Conservation (phyloP, 2,113 vertebrate species). For the Noctilio leporinus region DNA sequence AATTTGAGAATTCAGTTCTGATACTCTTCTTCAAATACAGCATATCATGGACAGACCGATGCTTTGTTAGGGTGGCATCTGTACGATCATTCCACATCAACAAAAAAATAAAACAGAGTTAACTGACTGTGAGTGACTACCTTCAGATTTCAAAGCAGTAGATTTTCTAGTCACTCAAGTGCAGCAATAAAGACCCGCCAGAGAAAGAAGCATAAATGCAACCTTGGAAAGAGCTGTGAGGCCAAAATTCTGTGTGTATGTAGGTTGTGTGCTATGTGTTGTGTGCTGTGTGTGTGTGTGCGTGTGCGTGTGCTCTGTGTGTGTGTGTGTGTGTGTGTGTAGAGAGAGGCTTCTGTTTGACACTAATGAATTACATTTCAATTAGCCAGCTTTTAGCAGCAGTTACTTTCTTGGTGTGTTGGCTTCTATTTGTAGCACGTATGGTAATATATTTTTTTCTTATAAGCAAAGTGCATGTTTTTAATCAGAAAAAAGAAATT, state of each 20-base stretch:
- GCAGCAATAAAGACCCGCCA: not conserved
- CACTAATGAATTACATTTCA: slow-evolving; percentile 61
- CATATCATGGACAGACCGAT: not conserved
- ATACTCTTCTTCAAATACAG: slow-evolving; percentile 5
- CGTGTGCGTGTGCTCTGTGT: not conserved
- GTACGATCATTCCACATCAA: not conserved
- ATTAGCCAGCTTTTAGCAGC: slow-evolving; percentile 51
- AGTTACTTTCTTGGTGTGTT: slow-evolving; percentile 45
- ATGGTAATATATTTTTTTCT: slow-evolving; percentile 52
- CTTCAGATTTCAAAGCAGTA: slow-evolving; percentile 29
- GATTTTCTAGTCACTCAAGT: not conserved
- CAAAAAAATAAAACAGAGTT: not conserved
- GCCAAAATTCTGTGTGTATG: not conserved
- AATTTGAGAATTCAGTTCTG: slow-evolving; percentile 48
- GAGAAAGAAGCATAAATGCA: not conserved
- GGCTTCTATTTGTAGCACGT: slow-evolving; percentile 63
- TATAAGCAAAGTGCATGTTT: slow-evolving; percentile 49
- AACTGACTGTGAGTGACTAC: not conserved
- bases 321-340: not conserved
- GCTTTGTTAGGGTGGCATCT: not conserved
- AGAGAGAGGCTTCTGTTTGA: not conserved
- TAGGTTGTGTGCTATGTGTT: not conserved
- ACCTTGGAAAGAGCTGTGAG: not conserved
- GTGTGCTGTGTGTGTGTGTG: not conserved
- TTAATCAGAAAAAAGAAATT: slow-evolving; percentile 58